Base-by-base conservation (phyloP, 2,797 vertebrate genomes). In the Podarcis lilfordi region DNA sequence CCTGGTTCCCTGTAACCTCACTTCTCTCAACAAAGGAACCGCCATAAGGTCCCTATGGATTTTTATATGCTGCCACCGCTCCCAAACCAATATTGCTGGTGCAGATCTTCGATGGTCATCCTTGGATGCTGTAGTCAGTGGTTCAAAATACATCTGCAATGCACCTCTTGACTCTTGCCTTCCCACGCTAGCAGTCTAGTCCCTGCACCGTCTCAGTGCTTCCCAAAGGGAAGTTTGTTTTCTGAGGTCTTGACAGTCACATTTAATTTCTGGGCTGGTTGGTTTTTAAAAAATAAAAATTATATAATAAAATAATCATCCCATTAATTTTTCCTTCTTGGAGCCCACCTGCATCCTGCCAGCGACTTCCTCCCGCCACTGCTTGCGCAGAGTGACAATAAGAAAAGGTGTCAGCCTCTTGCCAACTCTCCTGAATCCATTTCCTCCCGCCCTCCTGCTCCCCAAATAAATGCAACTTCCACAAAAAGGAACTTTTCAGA, bases 281-380 rank as follows among this genome's bases (percentile, higher is more conserved):
- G 7, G 10, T 29, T 25, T 43, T 50, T 15, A 3, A 3, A 11
- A 50, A 55, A 9, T 8, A 50, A 50, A 13, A 15, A 55, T 15
- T 61, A 61, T 32, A 80, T 32, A 11, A 6, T 15, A 66, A 61
- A 17, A 23, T 32, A 69, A 32, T 74, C 43, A 25, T 29, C 40
- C 66, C 72, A 23, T 5, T 4, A 4, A 23, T 15, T 69, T 77
- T 71, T 50, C 89, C 82, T 32, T 9, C 78, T 85, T 11, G 4
- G 11, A 72, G 5, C 21, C 79, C 85, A 23, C n/a, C 75, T 71
- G 64, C 80, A 82, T 86, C 89, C 89, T 89, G 89, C 85, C 29
- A 40, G 25, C 3, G 3, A 79, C 11, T 59, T 37, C 50, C 80
- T 37, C 21, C 5, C 13, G 8, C 76, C 66, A 29, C 3, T 23